Conservation (phyloP, 1,140 invertebrate genomes). For the Pinna nobilis region DNA sequence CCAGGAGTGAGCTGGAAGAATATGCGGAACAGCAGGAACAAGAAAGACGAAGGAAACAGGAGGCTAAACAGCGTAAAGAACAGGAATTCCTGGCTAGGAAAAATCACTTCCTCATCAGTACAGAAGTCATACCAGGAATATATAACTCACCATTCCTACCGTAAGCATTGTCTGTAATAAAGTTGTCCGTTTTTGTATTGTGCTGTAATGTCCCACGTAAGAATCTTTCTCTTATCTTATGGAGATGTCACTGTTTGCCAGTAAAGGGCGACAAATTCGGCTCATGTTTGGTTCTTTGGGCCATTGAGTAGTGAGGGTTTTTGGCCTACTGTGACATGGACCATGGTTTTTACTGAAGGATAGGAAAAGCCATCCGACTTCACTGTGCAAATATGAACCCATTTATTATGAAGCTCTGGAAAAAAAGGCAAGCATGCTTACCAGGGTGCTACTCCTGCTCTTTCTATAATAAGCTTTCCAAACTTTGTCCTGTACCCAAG, state of each 20-base stretch:
- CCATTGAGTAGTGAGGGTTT: no score
- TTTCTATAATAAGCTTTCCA: no score
- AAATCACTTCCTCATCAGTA: constrained; percentile 73
- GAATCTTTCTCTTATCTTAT: background rate
- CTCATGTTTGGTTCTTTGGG: no score
- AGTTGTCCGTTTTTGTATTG: background rate
- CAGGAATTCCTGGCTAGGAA: constrained; percentile 66
- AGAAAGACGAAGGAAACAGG: constrained; percentile 50
- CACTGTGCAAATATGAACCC: no score
- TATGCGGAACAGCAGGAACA: constrained; percentile 70
- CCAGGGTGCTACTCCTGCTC: no score
- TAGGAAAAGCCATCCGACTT: no score
- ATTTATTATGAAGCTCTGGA: no score
- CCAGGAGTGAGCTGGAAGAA: constrained; percentile 68
- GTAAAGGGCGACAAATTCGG: no score
- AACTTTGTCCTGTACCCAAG: no score
- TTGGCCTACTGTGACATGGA: no score
- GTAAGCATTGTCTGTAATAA: constrained; percentile 63
- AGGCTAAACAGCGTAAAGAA: constrained; percentile 55
- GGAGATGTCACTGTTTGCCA: background rate
- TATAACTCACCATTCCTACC: constrained; percentile 73
- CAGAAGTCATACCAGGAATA: constrained; percentile 71
- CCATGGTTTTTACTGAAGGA: no score
- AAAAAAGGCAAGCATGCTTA: no score
- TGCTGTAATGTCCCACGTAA: background rate